Evolutionary conservation across 2,888 invertebrate species (phyloP).

Genomic region (Anaspis maculata): DNA sequence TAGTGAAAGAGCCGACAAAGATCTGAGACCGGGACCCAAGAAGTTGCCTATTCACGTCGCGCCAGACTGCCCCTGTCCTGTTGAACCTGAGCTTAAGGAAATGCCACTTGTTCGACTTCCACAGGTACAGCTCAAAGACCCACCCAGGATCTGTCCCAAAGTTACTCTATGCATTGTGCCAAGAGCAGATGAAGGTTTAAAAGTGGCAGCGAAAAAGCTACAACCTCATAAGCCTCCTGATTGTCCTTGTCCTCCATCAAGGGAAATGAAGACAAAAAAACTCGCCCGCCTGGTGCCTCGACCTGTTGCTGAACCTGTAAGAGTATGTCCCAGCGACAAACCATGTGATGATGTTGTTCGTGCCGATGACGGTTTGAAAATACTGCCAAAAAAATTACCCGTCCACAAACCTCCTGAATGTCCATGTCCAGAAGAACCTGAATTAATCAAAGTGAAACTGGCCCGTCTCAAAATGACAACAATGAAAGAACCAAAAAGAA

Average conservation of each 20-base stretch:
- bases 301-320: too few relatives aligned
- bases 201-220: not conserved
- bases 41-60: slow-evolving; percentile 2
- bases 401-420: slow-evolving; percentile 6
- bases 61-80: not conserved
- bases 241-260: slow-evolving; percentile 7
- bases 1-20: slow-evolving; percentile 4
- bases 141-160: not conserved
- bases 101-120: not conserved
- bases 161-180: not conserved
- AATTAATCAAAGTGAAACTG: not conserved
- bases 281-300: too few relatives aligned
- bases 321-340: too few relatives aligned
- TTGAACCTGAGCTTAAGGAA: not conserved
- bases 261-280: slow-evolving; percentile 1
- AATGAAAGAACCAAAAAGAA: not conserved
- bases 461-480: not conserved
- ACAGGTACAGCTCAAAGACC: not conserved
- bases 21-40: slow-evolving; percentile 6
- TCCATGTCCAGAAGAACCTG: slow-evolving; percentile 4
- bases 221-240: slow-evolving; percentile 6
- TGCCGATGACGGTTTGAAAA: not conserved
- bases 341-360: too few relatives aligned
- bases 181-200: slow-evolving; percentile 1
- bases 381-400: slow-evolving; percentile 9